Evolutionary conservation across 2,888 invertebrate species (phyloP).

Genomic region (Acanthoscelides obtectus): DNA sequence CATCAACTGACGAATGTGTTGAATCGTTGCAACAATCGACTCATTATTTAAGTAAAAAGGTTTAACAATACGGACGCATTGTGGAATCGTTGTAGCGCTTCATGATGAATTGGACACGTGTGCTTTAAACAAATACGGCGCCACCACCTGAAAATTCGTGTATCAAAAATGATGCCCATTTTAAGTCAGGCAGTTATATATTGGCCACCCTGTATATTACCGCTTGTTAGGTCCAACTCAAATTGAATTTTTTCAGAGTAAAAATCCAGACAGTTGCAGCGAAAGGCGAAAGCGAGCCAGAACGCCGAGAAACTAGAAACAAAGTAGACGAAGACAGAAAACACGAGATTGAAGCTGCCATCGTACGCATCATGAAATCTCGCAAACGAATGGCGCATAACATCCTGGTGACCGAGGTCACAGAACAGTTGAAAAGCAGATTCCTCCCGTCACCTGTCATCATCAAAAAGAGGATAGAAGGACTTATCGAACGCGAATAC

Average conservation of each 20-base stretch:
- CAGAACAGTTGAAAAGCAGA: constrained; percentile 92
- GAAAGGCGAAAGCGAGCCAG: constrained; percentile 98
- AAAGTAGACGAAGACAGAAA: constrained; percentile 96
- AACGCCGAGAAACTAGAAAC: constrained; percentile 93
- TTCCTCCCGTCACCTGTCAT: constrained; percentile 97
- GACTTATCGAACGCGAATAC: constrained; percentile 98
- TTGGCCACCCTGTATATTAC: too few species aligned
- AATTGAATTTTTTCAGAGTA: constrained; percentile 58
- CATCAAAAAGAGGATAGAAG: constrained; percentile 99
- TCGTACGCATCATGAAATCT: constrained; percentile 98
- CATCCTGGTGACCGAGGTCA: constrained; percentile 93
- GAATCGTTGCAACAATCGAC: too few species aligned
- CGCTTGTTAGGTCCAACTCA: too few species aligned
- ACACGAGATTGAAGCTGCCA: constrained; percentile 99
- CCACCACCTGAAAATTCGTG: too few species aligned
- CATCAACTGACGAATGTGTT: too few species aligned
- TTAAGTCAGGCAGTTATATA: too few species aligned
- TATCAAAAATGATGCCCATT: too few species aligned
- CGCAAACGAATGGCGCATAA: constrained; percentile 93
- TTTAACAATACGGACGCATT: too few species aligned
- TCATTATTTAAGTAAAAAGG: too few species aligned
- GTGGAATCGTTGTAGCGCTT: too few species aligned
- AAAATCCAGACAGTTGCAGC: constrained; percentile 93
- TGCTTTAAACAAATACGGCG: too few species aligned
- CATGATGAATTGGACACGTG: too few species aligned